Conservation (phyloP, 2,113 vertebrate genomes). For the Hipposideros armiger region DNA sequence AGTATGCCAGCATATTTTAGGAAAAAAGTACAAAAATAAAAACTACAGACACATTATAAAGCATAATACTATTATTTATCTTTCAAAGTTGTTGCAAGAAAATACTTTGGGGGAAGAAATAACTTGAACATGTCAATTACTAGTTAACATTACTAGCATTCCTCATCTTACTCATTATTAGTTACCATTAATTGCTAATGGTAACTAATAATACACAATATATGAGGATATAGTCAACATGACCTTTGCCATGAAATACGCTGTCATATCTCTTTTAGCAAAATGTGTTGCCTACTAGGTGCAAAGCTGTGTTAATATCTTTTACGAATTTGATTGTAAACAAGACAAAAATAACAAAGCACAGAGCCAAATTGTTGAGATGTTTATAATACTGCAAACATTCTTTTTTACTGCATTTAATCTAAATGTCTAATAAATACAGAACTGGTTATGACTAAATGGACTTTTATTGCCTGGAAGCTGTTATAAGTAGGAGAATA, state of each 20-base stretch:
- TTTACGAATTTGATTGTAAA: constrained; percentile 61
- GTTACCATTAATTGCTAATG: neutral
- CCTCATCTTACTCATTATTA: neutral
- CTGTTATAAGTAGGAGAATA: constrained; percentile 83
- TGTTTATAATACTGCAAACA: constrained; percentile 88
- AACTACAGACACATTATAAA: constrained; percentile 40
- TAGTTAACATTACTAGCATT: constrained; percentile 19
- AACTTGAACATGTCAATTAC: neutral
- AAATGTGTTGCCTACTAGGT: neutral
- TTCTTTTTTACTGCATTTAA: constrained; percentile 89
- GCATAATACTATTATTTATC: neutral
- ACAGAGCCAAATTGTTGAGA: constrained; percentile 47
- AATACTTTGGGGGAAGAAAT: neutral
- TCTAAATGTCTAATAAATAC: constrained; percentile 89
- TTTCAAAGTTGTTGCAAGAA: constrained; percentile 47
- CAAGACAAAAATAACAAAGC: constrained; percentile 25
- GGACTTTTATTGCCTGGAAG: constrained; percentile 88
- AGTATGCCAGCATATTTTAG: neutral
- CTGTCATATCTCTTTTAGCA: neutral
- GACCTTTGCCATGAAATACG: neutral
- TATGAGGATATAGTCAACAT: neutral
- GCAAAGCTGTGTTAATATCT: neutral
- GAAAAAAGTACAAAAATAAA: constrained; percentile 7
- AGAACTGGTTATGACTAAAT: constrained; percentile 88
- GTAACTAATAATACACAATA: neutral